Evolutionary conservation across 92 coral and sea anemone species (phyloP).

Genomic region (Paragorgia papillata): DNA sequence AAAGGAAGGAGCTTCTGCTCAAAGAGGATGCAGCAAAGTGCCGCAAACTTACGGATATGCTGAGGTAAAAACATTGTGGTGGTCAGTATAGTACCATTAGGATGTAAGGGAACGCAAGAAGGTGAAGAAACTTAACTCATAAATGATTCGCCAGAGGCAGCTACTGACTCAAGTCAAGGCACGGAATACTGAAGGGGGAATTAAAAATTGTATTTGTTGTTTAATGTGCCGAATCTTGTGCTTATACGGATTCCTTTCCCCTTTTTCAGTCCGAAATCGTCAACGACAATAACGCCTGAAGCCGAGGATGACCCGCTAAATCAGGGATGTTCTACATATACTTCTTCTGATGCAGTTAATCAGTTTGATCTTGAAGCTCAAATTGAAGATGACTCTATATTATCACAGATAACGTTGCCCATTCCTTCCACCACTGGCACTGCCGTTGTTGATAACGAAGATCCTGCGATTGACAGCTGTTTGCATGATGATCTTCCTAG

Average conservation of each 20-base stretch:
- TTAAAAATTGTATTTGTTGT: no score
- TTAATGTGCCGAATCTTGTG: not conserved
- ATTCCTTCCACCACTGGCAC: no score
- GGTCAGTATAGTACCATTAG: no score
- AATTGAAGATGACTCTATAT: not conserved
- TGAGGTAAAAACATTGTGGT: constrained; percentile 13
- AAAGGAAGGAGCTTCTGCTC: not conserved
- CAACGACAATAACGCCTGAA: not conserved
- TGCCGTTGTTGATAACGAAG: not conserved
- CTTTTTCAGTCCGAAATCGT: not conserved
- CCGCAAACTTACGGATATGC: constrained; percentile 3
- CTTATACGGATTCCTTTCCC: not conserved
- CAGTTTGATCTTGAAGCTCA: not conserved
- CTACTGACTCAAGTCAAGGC: no score
- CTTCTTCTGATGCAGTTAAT: not conserved
- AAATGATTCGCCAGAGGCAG: no score
- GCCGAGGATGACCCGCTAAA: not conserved
- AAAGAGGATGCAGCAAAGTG: constrained; percentile 4
- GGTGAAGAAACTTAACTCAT: no score
- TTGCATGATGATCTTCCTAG: constrained; percentile 3
- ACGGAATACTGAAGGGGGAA: no score
- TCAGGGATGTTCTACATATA: no score
- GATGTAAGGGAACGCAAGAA: no score
- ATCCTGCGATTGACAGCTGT: constrained; percentile 2
- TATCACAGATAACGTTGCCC: not conserved